These are phyloP conservation scores for Cremastinae sp. DNA, from an alignment of 2,888 invertebrate species.

Conservation along the genomic window DNA sequence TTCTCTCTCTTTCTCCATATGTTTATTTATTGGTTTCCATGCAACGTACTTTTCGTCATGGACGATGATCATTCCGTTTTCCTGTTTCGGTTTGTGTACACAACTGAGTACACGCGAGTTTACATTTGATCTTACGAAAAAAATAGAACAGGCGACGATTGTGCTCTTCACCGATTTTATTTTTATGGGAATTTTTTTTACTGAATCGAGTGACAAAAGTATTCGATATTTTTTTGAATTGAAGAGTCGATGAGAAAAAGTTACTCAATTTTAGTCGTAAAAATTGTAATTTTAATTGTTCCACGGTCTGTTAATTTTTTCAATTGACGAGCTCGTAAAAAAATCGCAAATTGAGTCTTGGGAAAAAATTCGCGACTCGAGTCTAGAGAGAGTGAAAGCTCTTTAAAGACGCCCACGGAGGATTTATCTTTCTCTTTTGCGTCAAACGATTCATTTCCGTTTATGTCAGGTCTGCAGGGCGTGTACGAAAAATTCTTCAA, in stretches of 20 bases:
- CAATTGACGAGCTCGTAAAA: not conserved
- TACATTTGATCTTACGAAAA: constrained; percentile 14
- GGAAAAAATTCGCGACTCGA: constrained; percentile 31
- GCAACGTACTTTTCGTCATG: constrained; percentile 45
- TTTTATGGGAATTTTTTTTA: not conserved
- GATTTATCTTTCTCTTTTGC: constrained; percentile 28
- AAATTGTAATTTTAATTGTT: constrained; percentile 12
- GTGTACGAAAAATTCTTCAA: not conserved
- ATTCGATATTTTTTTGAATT: too few species aligned
- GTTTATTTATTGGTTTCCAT: constrained; percentile 29
- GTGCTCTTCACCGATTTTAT: not conserved
- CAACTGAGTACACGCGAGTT: constrained; percentile 37
- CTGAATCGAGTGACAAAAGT: too few species aligned
- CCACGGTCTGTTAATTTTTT: constrained; percentile 12
- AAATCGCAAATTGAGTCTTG: constrained; percentile 1
- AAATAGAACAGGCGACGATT: not conserved
- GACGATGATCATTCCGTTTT: constrained; percentile 44
- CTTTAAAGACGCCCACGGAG: constrained; percentile 48
- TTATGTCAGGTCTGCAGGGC: constrained; percentile 50
- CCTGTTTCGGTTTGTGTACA: constrained; percentile 25
- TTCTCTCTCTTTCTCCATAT: too few species aligned
- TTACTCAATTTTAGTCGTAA: too few species aligned
- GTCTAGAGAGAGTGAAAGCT: constrained; percentile 37
- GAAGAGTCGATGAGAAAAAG: not conserved
- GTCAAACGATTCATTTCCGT: constrained; percentile 58